A percentile compares a stretch with the other conserved stretches of the same genome.
Evolutionary conservation across 2,888 invertebrate genomes (phyloP).

Genomic region (Carpatolechia fugitivella): DNA sequence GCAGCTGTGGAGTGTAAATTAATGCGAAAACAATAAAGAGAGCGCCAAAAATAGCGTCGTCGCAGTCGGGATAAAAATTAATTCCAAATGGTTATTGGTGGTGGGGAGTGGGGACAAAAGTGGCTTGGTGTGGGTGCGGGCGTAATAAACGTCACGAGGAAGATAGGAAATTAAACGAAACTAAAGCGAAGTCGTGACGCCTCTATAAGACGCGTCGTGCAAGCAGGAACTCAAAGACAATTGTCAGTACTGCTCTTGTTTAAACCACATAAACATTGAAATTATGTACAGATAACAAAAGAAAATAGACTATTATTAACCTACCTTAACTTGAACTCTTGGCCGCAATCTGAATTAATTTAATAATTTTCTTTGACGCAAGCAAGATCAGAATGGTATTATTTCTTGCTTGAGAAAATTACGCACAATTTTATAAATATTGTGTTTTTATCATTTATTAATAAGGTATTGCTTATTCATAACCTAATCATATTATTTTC

Average conservation of each 20-base stretch:
- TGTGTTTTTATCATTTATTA: no score
- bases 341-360: no score
- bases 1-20: slow-evolving; percentile 75
- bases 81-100: slow-evolving; percentile 71
- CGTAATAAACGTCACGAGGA: slow-evolving; percentile 71
- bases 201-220: slow-evolving; percentile 37
- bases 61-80: slow-evolving; percentile 62
- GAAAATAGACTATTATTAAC: no score
- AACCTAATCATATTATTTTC: no score
- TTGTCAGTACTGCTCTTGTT: not conserved
- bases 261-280: not conserved
- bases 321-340: no score
- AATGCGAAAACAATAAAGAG: slow-evolving; percentile 76
- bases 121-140: slow-evolving; percentile 49
- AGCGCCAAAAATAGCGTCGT: slow-evolving; percentile 62
- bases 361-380: no score
- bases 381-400: no score
- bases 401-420: no score
- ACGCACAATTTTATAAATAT: no score
- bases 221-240: not conserved
- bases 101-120: slow-evolving; percentile 27
- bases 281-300: no score
- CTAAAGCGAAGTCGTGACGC: slow-evolving; percentile 68
- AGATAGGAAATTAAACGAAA: slow-evolving; percentile 76
- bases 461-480: no score